Evolutionary conservation across 2,888 invertebrate species (phyloP), one percentile per base, ranked within the genome.

Genomic region (Stomorhina lunata): DNA sequence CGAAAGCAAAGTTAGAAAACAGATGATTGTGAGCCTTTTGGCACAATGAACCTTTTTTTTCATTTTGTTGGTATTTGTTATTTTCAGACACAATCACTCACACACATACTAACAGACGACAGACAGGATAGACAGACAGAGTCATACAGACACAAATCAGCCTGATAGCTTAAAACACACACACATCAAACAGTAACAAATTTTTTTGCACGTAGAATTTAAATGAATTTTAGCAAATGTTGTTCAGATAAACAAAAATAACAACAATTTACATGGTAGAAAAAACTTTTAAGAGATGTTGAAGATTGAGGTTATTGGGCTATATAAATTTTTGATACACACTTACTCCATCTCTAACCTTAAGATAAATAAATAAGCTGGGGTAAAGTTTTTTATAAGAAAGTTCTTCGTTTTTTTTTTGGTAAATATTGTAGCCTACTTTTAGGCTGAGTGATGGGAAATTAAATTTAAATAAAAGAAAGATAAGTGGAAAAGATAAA

Each of bases 11-110:
- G 27, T 29, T 10, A 10, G 9, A 10, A 7, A 43, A 12, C 25
- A n/a, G 6, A 20, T 32, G 9, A n/a, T 6, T 73, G 9, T 9
- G 15, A 22, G 66, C 9, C 34, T 63, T 65, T 43, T 69, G 65
- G 81, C 69, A 59, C 78, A 82, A 69, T 82, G 78, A 82, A 78
- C 81, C 40, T 78, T 57, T 68, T 61, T 50, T 15, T 29, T 43
- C 6, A 43, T n/a, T n/a, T n/a, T 32, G 32, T 32, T 32, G 17
- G 17, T 43, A 5, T 12, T 43, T 53, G 22, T 27, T 34, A 34
- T 32, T 15, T 10, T 10, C 37, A 76, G 10, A 76, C 25, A 50
- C 40, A 17, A 43, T 43, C 43, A 43, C 2, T n/a, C 17, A 48
- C 32, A 29, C 20, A 1, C 45, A 27, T 27, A 32, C 40, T 32